Percentiles rank a stretch among this genome's conserved stretches.
Evolutionary conservation across 2,888 invertebrate genomes (phyloP).

Genomic region (Xiphydria camelus): DNA sequence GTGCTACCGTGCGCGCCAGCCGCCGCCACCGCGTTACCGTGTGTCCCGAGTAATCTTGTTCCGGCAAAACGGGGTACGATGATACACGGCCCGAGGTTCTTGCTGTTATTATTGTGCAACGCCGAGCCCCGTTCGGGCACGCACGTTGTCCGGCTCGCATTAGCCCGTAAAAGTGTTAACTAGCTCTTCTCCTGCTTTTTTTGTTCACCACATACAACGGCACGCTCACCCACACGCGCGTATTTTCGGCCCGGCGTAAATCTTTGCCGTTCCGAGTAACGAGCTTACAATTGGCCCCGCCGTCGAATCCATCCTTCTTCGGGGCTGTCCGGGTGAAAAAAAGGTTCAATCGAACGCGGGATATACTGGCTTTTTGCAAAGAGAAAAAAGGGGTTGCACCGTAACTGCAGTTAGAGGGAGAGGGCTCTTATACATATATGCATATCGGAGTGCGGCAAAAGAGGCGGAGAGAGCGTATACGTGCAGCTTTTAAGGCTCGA

Average conservation of each 20-base stretch:
- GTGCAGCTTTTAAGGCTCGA: too few relatives aligned
- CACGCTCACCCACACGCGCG: conserved; percentile 1
- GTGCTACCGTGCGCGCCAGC: not conserved
- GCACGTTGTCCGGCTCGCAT: conserved; percentile 8
- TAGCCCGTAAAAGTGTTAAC: conserved; percentile 25
- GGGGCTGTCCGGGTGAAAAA: too few relatives aligned
- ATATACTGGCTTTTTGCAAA: too few relatives aligned
- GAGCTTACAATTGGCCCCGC: not conserved
- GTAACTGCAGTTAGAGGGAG: too few relatives aligned
- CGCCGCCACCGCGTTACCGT: not conserved
- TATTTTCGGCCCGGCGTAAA: conserved; percentile 1
- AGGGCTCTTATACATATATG: too few relatives aligned
- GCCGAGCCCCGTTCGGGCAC: conserved; percentile 7
- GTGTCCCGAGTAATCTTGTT: not conserved
- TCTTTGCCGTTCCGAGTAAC: not conserved
- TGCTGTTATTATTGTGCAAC: not conserved
- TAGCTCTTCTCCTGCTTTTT: conserved; percentile 9
- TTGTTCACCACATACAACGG: conserved; percentile 8
- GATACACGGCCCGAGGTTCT: not conserved
- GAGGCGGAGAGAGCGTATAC: too few relatives aligned
- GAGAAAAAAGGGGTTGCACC: too few relatives aligned
- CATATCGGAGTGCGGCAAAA: too few relatives aligned
- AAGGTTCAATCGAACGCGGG: too few relatives aligned
- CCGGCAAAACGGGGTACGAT: not conserved
- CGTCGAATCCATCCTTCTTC: conserved; percentile 8